Evolutionary conservation across 2,797 vertebrate species (phyloP).

Genomic region (Poeciliopsis gracilis): DNA sequence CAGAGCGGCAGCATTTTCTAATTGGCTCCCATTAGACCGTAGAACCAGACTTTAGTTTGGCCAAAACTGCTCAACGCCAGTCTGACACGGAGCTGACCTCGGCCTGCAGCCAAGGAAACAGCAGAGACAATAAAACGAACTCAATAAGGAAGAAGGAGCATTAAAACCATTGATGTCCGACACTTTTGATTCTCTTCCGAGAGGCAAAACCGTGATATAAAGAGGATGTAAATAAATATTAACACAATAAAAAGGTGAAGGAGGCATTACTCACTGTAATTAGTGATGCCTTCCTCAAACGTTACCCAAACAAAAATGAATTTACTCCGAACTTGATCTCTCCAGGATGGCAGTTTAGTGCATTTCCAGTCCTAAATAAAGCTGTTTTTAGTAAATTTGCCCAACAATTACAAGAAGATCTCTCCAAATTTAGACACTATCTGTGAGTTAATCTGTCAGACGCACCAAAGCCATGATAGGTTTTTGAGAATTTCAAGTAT

Average conservation of each 20-base stretch:
- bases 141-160: neutral
- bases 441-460: neutral
- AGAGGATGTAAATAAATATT: neutral
- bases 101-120: conserved; percentile 9
- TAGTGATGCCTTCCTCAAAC: neutral
- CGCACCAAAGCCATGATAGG: neutral
- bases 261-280: neutral
- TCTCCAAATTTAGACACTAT: neutral
- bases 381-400: neutral
- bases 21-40: conserved; percentile 38
- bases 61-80: conserved; percentile 10
- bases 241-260: neutral
- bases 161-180: neutral
- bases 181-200: neutral
- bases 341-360: neutral
- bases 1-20: conserved; percentile 11
- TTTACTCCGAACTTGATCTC: neutral
- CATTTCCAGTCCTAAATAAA: neutral
- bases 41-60: conserved; percentile 11
- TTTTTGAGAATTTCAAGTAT: neutral
- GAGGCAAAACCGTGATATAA: neutral
- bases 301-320: neutral
- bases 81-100: conserved; percentile 8
- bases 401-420: neutral
- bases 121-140: neutral